Conservation (phyloP, 2,888 invertebrate species). For the Pandemis cinnamomeana region DNA sequence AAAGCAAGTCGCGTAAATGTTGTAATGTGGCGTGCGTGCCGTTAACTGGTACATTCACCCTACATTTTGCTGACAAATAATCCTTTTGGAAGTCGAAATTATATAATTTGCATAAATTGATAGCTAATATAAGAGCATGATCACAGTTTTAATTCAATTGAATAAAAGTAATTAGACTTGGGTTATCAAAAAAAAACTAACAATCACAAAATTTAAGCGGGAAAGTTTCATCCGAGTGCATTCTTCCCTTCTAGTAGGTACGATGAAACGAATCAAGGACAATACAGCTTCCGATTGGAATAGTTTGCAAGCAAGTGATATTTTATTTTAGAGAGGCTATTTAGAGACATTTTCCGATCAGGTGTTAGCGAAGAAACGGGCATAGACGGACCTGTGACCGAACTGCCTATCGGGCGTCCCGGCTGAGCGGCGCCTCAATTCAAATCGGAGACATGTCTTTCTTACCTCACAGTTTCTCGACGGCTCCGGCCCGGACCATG, state of each 20-base stretch:
- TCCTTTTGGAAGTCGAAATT: too few relatives aligned
- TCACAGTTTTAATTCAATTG: too few relatives aligned
- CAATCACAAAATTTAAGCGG: background rate
- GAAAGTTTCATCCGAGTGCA: background rate
- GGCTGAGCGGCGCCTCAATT: constrained; percentile 36
- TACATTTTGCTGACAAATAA: too few relatives aligned
- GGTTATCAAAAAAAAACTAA: background rate
- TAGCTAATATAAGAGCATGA: too few relatives aligned
- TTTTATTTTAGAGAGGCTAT: too few relatives aligned
- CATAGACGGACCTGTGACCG: background rate
- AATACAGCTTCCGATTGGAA: background rate
- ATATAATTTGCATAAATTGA: too few relatives aligned
- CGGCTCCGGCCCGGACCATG: constrained; percentile 80
- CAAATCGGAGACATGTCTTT: constrained; percentile 13
- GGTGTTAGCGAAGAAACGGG: constrained; percentile 5
- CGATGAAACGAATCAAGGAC: background rate
- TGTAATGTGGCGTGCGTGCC: too few relatives aligned
- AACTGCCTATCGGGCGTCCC: background rate
- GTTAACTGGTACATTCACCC: too few relatives aligned
- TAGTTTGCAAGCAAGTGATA: background rate
- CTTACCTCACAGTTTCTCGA: constrained; percentile 87
- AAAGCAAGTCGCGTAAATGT: too few relatives aligned
- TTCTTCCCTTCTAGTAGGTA: too few relatives aligned
- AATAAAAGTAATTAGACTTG: background rate
- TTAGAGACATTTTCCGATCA: constrained; percentile 1